These are phyloP conservation scores for Homarus americanus DNA, from an alignment of 1,140 invertebrate species.

Conservation along the genomic window DNA sequence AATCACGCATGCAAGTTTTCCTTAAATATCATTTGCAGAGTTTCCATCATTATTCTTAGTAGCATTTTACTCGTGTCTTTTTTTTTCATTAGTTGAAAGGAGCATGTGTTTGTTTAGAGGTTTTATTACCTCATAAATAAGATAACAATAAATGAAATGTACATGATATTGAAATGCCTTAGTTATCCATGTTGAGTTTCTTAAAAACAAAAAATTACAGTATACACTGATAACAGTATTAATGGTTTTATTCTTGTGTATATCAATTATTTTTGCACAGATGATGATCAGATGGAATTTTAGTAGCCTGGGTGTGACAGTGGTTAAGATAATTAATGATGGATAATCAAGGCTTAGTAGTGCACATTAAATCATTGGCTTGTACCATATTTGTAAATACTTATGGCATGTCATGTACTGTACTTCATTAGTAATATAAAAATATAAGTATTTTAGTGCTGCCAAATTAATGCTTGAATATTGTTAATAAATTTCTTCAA, in stretches of 20 bases:
- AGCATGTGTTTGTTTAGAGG: neutral
- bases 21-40: neutral
- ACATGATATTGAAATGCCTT: neutral
- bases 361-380: neutral
- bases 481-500: too few relatives aligned
- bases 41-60: neutral
- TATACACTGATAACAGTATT: too few relatives aligned
- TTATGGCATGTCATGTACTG: neutral
- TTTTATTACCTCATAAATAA: neutral
- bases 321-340: neutral
- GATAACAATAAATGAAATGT: neutral
- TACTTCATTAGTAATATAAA: neutral
- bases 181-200: neutral
- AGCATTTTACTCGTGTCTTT: neutral
- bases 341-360: neutral
- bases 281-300: neutral
- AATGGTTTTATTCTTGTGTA: neutral
- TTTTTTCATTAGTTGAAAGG: neutral
- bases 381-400: neutral
- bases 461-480: too few relatives aligned
- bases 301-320: neutral
- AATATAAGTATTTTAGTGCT: too few relatives aligned
- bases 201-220: neutral
- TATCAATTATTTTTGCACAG: neutral
- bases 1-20: slow-evolving; percentile 33